These are phyloP conservation scores for Ceratitis capitata DNA, from an alignment of 1,140 invertebrate genomes.

Conservation along the genomic window DNA sequence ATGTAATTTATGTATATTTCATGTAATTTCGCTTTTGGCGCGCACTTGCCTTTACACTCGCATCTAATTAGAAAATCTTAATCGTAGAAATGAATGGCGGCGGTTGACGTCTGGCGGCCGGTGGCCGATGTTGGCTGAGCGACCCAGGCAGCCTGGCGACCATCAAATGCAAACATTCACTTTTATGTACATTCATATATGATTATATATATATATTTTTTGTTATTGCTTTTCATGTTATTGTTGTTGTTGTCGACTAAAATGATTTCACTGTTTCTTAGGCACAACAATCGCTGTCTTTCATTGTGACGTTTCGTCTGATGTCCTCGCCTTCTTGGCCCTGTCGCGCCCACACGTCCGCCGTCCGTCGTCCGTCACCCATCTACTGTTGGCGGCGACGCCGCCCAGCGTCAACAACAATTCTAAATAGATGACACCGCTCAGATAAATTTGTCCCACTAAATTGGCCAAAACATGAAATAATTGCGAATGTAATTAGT, in stretches of 20 bases:
- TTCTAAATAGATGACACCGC: conserved; percentile 66
- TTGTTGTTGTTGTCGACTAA: conserved; percentile 18
- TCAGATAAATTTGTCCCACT: conserved; percentile 66
- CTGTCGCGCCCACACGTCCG: background rate
- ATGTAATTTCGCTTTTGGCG: conserved; percentile 15
- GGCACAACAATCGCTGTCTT: conserved; percentile 31
- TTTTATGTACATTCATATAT: no score
- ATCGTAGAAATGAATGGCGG: conserved; percentile 39
- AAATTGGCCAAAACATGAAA: conserved; percentile 66
- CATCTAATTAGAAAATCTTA: conserved; percentile 45
- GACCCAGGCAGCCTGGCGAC: conserved; percentile 15
- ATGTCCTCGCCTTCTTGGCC: background rate
- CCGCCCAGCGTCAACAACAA: conserved; percentile 54
- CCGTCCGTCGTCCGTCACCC: no score
- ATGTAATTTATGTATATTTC: background rate
- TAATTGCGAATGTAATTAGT: conserved; percentile 66
- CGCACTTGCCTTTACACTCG: conserved; percentile 34
- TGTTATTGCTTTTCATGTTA: background rate
- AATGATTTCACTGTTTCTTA: conserved; percentile 37
- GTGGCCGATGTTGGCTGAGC: background rate
- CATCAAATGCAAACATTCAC: background rate
- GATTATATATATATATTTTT: background rate
- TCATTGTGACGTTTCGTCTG: conserved; percentile 31
- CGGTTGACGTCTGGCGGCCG: background rate
- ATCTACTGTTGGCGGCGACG: no score